Base-by-base conservation (phyloP, 2,888 invertebrate species). In the Oxytorus armatus region DNA sequence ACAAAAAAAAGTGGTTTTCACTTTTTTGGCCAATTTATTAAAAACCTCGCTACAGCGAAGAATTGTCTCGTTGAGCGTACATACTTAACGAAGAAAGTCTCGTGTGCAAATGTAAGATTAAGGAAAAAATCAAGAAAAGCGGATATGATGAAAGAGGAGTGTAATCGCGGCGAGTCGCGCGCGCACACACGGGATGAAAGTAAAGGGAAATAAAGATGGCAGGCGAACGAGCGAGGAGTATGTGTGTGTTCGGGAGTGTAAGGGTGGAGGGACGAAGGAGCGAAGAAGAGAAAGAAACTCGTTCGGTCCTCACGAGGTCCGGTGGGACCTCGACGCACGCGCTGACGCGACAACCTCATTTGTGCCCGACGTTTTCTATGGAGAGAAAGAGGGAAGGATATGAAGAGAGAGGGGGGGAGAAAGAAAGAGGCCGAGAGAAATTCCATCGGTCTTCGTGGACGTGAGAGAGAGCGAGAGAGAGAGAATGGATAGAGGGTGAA, bases 301-400 rank as follows among this genome's bases (percentile, higher is more conserved):
- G 83, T 84, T 81, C 79, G 76, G 73, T 77, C 68, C 70, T 65
- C 42, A 29, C 55, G 39, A 57, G 70, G 77, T 75, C 70, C 81
- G 42, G 81, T 75, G 77, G 76, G 82, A 79, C 76, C 57, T 68
- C 72, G 83, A 86, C 85, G 86, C 88, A 87, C 88, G 88, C 88
- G 89, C 88, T 89, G 90, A 89, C 89, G 90, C 90, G 90, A 90
- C 90, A 90, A 90, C 87, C 90, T 90, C 90, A 90, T 90, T 90
- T 90, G 90, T 90, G 90, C 89, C 78, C 90, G 87, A 88, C 87
- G 87, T 86, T 88, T 89, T 86, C 87, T 84, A 84, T 73, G 81
- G 79, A 81, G 83, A 79, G 76, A 66, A 78, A 47, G 78, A 76
- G 47, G 69, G 68, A 23, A 59, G 81, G 75, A 70, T 47, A 61